Evolutionary conservation across 2,113 vertebrate species (phyloP).

Genomic region (Platycercus adscitus): DNA sequence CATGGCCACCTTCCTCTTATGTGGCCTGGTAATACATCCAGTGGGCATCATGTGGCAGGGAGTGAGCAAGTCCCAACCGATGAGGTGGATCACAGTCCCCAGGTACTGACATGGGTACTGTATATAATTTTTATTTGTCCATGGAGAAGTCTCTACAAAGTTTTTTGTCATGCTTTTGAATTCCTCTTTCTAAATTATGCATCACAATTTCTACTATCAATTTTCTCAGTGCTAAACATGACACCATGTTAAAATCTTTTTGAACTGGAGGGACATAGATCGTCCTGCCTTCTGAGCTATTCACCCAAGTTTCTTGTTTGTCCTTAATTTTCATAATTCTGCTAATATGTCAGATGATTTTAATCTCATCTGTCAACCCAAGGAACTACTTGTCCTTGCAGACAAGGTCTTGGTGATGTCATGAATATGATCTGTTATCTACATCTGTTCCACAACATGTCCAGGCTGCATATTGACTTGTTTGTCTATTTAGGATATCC

Average conservation of each 20-base stretch:
- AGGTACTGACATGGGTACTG: rapidly evolving
- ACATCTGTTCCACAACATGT: not conserved
- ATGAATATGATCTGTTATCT: not conserved
- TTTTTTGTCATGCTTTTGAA: not conserved
- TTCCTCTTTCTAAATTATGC: not conserved
- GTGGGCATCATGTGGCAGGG: not conserved
- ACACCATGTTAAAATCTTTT: not conserved
- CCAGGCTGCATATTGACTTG: not conserved
- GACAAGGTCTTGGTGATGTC: not conserved
- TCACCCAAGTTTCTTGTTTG: not conserved
- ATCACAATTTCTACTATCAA: not conserved
- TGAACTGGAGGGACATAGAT: not conserved
- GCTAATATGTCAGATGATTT: not conserved
- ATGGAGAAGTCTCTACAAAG: not conserved
- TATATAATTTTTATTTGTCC: not conserved
- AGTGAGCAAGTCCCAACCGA: not conserved
- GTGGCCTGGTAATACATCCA: rapidly evolving
- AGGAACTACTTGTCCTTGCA: not conserved
- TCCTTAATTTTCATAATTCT: not conserved
- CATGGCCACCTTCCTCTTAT: not conserved
- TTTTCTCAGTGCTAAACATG: not conserved
- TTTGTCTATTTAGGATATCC: not conserved
- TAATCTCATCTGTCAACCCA: not conserved
- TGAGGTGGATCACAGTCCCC: not conserved
- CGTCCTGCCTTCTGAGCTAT: not conserved